These are phyloP conservation scores for Cantharis lateralis DNA, from an alignment of 2,888 invertebrate species.

Conservation along the genomic window DNA sequence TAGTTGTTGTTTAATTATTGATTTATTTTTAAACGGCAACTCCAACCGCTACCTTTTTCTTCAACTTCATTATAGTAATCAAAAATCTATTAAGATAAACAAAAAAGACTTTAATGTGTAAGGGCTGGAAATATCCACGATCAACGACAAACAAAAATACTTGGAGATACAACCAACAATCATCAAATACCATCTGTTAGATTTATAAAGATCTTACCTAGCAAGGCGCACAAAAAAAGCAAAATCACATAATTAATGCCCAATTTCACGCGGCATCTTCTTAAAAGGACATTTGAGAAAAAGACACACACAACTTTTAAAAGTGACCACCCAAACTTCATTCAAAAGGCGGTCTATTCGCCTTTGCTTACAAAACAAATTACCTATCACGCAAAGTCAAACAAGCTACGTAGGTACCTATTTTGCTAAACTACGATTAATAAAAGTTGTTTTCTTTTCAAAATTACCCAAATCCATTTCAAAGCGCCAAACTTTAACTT, in stretches of 20 bases:
- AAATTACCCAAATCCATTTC: background rate
- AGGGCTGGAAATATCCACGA: background rate
- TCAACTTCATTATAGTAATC: background rate
- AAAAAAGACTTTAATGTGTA: background rate
- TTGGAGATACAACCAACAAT: slow-evolving; percentile 17
- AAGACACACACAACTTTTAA: slow-evolving; percentile 31
- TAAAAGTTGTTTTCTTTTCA: background rate
- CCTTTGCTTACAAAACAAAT: slow-evolving; percentile 35
- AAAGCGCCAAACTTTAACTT: background rate
- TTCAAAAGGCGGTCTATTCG: slow-evolving; percentile 35
- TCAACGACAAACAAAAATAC: background rate
- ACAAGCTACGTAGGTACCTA: slow-evolving; percentile 1
- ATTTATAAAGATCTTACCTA: slow-evolving; percentile 23
- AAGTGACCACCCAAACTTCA: slow-evolving; percentile 41
- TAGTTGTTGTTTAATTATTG: background rate
- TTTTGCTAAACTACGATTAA: background rate
- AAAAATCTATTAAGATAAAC: slow-evolving; percentile 1
- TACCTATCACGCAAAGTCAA: slow-evolving; percentile 31
- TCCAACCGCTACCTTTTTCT: background rate
- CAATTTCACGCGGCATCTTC: slow-evolving; percentile 43
- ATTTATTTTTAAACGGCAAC: background rate
- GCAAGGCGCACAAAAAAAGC: slow-evolving; percentile 21
- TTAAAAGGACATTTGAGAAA: slow-evolving; percentile 34
- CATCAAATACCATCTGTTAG: slow-evolving; percentile 32
- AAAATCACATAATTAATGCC: slow-evolving; percentile 41